Base-by-base conservation (phyloP, 2,113 vertebrate species). In the Columbina picui region DNA sequence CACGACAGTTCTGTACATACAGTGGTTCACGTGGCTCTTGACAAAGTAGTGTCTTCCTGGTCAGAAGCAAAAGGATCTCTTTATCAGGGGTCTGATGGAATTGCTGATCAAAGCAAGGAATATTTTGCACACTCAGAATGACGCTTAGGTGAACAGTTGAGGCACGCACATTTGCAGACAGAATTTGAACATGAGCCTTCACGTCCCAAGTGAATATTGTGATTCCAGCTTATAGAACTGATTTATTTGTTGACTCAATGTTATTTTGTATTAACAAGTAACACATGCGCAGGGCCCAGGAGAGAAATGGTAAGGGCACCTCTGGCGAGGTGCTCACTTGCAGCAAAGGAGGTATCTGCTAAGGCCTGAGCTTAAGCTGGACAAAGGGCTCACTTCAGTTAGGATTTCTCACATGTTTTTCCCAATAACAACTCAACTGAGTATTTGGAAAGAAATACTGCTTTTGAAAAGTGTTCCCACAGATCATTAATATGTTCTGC, bases 391-490 rank as follows among this genome's bases (percentile, higher is more conserved):
- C 14, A 1, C 52, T 84, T 80, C 30, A 47, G 47, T 74, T 61
- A 88, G 26, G 50, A 50, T 80, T 92, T 91, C 52, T 74, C 52
- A 57, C 14, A 10, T 53, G 52, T 75, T 36, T 90, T 84, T 85
- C 53, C 26, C 12, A 20, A n/a, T 77, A 39, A 56, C 25, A 21
- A 36, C 23, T 15, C 25, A 70, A 39, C 10, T 55, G 26, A 61
- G 50, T 74, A 3, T 69, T 89, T 91, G 84, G 43, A 71, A 92
- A 75, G 68, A 47, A 84, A 12, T 5, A n/a, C 16, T 65, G 34
- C 5, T 90, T 87, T 36, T 84, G 29, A 23, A 65, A 45, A 52
- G 25, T 1, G 0, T 86, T 90, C 79, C 57, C 59, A 49, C 45
- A 8, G 8, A 15, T 86, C 15, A 7, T 41, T 25, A 50, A 32